phyloP scores from a whole-genome alignment of 2,888 invertebrate species.

The Fragum whitleyi region DNA sequence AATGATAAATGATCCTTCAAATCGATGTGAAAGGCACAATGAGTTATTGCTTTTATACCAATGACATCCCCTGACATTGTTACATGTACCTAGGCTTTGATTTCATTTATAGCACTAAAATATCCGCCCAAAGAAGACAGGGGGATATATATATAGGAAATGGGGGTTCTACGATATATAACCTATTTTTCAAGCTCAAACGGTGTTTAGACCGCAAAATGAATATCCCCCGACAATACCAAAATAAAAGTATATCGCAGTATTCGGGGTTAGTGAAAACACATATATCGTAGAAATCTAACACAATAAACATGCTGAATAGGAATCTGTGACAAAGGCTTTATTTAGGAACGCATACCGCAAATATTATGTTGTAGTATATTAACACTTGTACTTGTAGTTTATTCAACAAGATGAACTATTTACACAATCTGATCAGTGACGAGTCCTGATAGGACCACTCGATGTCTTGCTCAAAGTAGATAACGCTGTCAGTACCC shows the following conservation, averaged over 20 bases:
- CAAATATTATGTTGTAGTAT: not conserved
- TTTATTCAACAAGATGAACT: not conserved
- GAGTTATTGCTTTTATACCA: no score
- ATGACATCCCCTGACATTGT: no score
- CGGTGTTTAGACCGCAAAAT: not conserved
- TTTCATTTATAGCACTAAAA: no score
- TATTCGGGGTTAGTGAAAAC: not conserved
- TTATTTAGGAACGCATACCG: not conserved
- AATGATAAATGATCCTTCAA: no score
- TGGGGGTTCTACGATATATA: conserved; percentile 24
- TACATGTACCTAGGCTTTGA: no score
- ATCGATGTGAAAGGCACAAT: no score
- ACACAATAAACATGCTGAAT: not conserved
- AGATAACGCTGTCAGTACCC: conserved; percentile 21
- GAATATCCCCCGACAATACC: not conserved
- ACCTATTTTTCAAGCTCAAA: conserved; percentile 6
- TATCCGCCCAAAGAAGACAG: no score
- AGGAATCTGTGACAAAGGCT: not conserved
- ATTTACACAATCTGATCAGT: conserved; percentile 8
- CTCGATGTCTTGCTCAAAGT: conserved; percentile 10
- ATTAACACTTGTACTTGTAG: not conserved
- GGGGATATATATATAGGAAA: conserved; percentile 12
- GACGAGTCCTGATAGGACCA: not conserved
- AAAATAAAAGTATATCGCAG: conserved; percentile 2
- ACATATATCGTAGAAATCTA: conserved; percentile 1